These are phyloP conservation scores for Anguilla pacifica DNA, from an alignment of 2,797 vertebrate genomes.

Conservation along the genomic window DNA sequence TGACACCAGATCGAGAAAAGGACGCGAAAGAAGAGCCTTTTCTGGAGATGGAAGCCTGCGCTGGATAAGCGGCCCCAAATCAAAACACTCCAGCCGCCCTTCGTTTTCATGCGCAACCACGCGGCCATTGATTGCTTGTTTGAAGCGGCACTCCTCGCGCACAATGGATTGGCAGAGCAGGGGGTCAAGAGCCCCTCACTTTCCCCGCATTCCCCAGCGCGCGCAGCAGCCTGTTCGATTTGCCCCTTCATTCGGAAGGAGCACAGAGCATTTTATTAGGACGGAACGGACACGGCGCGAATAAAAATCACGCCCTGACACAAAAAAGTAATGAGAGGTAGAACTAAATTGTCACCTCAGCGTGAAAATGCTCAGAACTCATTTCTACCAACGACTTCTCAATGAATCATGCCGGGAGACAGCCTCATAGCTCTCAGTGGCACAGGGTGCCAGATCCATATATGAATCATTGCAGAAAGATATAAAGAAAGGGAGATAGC, in stretches of 20 bases:
- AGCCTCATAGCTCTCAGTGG: not conserved
- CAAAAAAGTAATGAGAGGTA: not conserved
- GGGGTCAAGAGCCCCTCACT: conserved; percentile 11
- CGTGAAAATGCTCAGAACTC: conserved; percentile 17
- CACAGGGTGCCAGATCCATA: not conserved
- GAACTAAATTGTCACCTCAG: conserved; percentile 13
- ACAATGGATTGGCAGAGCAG: conserved; percentile 16
- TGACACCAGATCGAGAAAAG: not conserved
- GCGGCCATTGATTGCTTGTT: conserved; percentile 22
- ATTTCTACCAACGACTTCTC: conserved; percentile 8
- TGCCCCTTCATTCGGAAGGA: not conserved
- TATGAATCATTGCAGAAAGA: not conserved
- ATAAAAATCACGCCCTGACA: not conserved
- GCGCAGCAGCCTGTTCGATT: not conserved
- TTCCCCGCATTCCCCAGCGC: not conserved
- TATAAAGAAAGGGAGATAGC: not conserved
- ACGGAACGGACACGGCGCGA: not conserved
- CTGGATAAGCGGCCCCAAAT: not conserved
- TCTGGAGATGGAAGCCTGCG: not conserved
- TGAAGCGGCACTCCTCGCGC: conserved; percentile 14
- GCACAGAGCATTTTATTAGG: not conserved
- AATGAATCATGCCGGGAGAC: not conserved
- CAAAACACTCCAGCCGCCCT: not conserved
- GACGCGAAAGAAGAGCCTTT: not conserved
- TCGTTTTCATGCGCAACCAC: conserved; percentile 1